A percentile compares a stretch with the other conserved stretches of the same genome.
Evolutionary conservation across 2,797 vertebrate species (phyloP).

Genomic region (Muscicapa striata): DNA sequence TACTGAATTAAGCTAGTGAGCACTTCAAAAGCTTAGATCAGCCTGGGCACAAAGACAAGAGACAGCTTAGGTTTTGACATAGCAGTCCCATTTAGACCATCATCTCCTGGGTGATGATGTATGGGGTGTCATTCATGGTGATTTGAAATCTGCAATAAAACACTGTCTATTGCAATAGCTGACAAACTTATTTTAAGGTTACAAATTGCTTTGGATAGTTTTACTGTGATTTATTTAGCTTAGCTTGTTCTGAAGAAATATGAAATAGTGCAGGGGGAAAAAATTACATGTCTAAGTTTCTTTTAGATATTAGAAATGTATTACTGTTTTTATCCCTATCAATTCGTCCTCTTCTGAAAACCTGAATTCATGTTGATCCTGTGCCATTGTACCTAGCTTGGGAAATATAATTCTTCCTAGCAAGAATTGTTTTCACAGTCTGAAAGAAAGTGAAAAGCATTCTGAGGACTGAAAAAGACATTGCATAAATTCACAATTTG

Average conservation of each 20-base stretch:
- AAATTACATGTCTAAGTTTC: conserved; percentile 22
- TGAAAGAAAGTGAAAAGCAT: conserved; percentile 43
- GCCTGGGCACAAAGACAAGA: conserved; percentile 32
- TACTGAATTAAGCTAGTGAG: conserved; percentile 14
- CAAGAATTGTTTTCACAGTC: conserved; percentile 46
- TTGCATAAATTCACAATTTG: conserved; percentile 57
- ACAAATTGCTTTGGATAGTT: conserved; percentile 47
- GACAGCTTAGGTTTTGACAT: conserved; percentile 45
- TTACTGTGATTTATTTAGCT: conserved; percentile 56
- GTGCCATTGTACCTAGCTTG: background rate
- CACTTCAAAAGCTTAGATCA: conserved; percentile 46
- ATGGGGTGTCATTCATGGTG: conserved; percentile 57
- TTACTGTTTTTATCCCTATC: conserved; percentile 42
- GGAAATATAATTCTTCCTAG: conserved; percentile 58
- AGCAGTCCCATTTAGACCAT: conserved; percentile 45
- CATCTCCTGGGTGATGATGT: conserved; percentile 30
- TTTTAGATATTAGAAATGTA: conserved; percentile 60
- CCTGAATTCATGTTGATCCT: conserved; percentile 24
- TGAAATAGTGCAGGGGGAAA: background rate
- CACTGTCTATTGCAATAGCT: conserved; percentile 46
- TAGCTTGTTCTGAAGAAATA: conserved; percentile 34
- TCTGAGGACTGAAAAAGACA: conserved; percentile 51
- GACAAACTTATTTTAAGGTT: conserved; percentile 67
- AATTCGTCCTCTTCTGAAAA: conserved; percentile 37
- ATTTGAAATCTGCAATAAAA: conserved; percentile 63